Evolutionary conservation across 2,888 invertebrate species (phyloP).

Genomic region (Yponomeuta sedellus): DNA sequence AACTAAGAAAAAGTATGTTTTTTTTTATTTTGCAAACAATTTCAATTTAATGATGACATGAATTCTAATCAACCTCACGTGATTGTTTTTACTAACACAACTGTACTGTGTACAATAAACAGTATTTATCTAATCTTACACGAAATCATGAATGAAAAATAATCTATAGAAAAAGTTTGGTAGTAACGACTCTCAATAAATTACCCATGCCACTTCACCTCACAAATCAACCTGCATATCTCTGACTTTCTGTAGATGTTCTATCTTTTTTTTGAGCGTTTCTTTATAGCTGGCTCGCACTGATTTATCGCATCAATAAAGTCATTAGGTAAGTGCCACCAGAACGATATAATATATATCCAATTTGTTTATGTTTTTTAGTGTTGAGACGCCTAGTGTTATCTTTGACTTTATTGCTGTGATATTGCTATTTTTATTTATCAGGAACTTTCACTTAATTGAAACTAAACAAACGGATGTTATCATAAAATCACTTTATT

Average conservation of each 20-base stretch:
- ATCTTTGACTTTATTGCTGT: no score
- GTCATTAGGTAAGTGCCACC: neutral
- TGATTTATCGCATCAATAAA: constrained; percentile 6
- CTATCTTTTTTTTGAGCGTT: constrained; percentile 19
- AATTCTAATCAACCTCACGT: no score
- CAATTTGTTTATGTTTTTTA: neutral
- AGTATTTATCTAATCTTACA: no score
- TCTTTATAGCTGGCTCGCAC: neutral
- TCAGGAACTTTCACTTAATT: no score
- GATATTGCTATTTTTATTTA: no score
- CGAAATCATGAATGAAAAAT: no score
- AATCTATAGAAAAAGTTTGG: neutral
- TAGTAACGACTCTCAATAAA: constrained; percentile 24
- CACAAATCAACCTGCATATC: constrained; percentile 20
- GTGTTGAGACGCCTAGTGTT: no score
- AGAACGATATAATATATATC: neutral
- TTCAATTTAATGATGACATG: no score
- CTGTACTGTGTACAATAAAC: no score
- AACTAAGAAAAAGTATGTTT: no score
- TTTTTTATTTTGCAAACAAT: no score
- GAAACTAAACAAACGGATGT: neutral
- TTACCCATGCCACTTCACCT: constrained; percentile 14
- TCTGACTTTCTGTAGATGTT: constrained; percentile 10
- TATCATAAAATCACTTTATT: constrained; percentile 9
- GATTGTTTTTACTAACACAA: no score